Base-by-base conservation (phyloP, 2,888 invertebrate genomes). In the Stenoptilia bipunctidactyla region DNA sequence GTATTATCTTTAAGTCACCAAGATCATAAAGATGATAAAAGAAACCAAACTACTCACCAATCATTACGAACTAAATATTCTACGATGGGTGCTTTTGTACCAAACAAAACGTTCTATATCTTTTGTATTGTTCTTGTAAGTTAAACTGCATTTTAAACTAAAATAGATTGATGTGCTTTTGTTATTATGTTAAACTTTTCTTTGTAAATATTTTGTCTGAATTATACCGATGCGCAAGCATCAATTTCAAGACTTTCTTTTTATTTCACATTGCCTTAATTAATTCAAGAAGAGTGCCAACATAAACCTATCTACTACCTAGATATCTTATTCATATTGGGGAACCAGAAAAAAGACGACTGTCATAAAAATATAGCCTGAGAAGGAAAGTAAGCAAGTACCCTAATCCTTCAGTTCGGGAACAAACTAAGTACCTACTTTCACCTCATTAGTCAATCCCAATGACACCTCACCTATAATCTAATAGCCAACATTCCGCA, bases 141-240 rank as follows among this genome's bases (percentile, higher is more conserved):
- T 38, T 51, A 52, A 59, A 62, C 56, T 72, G 75, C 79, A 77
- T 79, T 80, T 61, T 66, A 54, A 61, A 54, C 60, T 49, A 54
- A 58, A 55, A 58, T 67, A 66, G 58, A 61, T 66, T 63, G 62
- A 70, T 71, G 65, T 77, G 76, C 70, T 79, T 80, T 75, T 79
- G 75, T 79, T 62, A 61, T 73, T 73, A 68, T 55, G 69, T 59
- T 65, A 40, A 15, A 30, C 36, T 65, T 66, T 75, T 69, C 70
- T 75, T 76, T 82, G 80, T 80, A 80, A 76, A 80, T 80, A 80
- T 71, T 74, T 73, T 63, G 59, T 72, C 68, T 58, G 52, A 76
- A 66, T 60, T 55, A 74, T 74, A 77, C 62, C 60, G 66, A 61
- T 66, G 75, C 71, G 45, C 46, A 58, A 53, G 76, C 74, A 67